Percentiles rank a stretch among this genome's conserved stretches.
Evolutionary conservation across 2,888 invertebrate genomes (phyloP).

Genomic region (Itoplectis maculator): DNA sequence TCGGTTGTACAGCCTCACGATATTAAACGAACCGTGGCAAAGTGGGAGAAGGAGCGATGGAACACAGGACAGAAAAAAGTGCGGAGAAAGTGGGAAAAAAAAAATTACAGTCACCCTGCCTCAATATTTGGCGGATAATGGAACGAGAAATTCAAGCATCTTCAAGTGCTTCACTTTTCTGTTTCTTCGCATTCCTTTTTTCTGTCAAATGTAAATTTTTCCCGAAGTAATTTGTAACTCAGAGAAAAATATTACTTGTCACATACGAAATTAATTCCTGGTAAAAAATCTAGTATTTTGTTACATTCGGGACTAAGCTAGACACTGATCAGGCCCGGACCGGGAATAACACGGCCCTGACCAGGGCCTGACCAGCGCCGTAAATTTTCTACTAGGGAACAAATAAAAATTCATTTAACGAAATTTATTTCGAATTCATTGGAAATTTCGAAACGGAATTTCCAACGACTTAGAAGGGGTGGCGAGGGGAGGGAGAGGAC

Average conservation of each 20-base stretch:
- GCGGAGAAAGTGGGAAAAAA: conserved; percentile 66
- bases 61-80: conserved; percentile 50
- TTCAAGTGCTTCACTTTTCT: conserved; percentile 13
- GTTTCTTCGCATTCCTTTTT: neutral
- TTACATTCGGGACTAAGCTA: too few species aligned
- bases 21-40: conserved; percentile 79
- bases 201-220: neutral
- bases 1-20: conserved; percentile 64
- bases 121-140: conserved; percentile 79
- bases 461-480: too few species aligned
- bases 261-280: too few species aligned
- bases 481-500: neutral
- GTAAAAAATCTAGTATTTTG: too few species aligned
- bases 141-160: conserved; percentile 68
- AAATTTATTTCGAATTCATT: neutral
- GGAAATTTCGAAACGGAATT: neutral
- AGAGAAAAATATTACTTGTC: too few species aligned
- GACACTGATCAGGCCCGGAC: too few species aligned
- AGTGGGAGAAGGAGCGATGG: conserved; percentile 49
- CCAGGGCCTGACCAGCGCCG: too few species aligned
- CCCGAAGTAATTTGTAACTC: too few species aligned
- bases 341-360: too few species aligned
- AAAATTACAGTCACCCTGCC: conserved; percentile 76
- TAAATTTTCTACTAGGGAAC: neutral
- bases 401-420: neutral